phyloP scores from a whole-genome alignment of 2,113 vertebrate genomes.

The Scopus umbretta region DNA sequence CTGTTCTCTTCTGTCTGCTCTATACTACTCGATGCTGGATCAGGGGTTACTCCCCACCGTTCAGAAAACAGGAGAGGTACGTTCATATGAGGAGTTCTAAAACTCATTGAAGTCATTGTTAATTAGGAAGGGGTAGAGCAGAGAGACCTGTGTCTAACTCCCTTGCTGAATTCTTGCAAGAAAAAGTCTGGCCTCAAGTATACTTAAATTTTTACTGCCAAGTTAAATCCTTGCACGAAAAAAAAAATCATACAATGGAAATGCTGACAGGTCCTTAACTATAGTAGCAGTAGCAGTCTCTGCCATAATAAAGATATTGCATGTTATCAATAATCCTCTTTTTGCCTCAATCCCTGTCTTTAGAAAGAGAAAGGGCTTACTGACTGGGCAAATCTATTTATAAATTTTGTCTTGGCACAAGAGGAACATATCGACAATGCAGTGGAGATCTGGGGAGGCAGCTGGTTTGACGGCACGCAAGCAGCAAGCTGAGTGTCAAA shows the following conservation, averaged over 20 bases:
- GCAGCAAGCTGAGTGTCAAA: slow-evolving; percentile 41
- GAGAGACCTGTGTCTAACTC: neutral
- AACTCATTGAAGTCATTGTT: neutral
- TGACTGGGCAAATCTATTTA: slow-evolving; percentile 70
- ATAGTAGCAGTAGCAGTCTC: slow-evolving; percentile 14
- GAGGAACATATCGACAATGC: slow-evolving; percentile 2
- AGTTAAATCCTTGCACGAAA: slow-evolving; percentile 34
- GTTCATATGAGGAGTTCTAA: neutral
- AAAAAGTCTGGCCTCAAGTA: neutral
- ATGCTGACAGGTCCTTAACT: slow-evolving; percentile 57
- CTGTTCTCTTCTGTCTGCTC: neutral
- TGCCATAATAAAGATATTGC: slow-evolving; percentile 53
- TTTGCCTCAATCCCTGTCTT: slow-evolving; percentile 62
- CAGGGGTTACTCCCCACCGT: neutral
- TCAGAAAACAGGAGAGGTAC: neutral
- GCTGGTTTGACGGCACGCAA: neutral
- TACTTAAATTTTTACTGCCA: slow-evolving; percentile 47
- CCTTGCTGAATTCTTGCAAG: slow-evolving; percentile 22
- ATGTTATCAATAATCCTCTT: slow-evolving; percentile 67
- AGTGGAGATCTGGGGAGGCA: slow-evolving; percentile 27
- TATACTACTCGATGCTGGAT: neutral
- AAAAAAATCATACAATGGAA: slow-evolving; percentile 49
- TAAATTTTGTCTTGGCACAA: slow-evolving; percentile 63
- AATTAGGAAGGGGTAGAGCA: neutral
- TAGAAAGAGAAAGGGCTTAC: slow-evolving; percentile 62